phyloP scores from a whole-genome alignment of 1,140 invertebrate species.

The Himalopsyche phryganea region DNA sequence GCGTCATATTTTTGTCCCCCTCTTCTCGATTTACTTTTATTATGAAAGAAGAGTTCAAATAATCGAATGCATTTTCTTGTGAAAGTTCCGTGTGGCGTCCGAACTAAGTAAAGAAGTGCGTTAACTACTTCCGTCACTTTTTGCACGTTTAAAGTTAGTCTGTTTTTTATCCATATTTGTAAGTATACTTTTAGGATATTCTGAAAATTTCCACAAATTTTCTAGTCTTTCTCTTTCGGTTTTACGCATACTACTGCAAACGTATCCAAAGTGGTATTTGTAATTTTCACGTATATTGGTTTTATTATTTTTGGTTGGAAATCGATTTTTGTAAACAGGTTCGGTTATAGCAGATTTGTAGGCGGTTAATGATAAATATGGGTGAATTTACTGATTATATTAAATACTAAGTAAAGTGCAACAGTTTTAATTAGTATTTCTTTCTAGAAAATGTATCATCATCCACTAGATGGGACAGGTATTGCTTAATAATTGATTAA shows the following conservation, averaged over 20 bases:
- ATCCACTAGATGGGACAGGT: too few species aligned
- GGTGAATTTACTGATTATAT: too few species aligned
- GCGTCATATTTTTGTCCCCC: not conserved
- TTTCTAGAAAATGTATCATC: too few species aligned
- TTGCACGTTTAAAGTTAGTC: not conserved
- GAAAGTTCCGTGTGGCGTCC: not conserved
- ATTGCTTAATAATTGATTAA: too few species aligned
- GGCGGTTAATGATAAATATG: too few species aligned
- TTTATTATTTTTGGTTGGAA: not conserved
- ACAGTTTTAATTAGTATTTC: too few species aligned
- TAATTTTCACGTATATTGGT: not conserved
- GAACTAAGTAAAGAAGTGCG: not conserved
- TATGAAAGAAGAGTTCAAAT: not conserved
- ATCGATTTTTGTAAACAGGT: not conserved
- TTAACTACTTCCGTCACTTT: not conserved
- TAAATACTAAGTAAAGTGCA: too few species aligned
- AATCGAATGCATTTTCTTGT: not conserved
- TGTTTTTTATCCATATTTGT: not conserved
- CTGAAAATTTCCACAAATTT: conserved; percentile 2
- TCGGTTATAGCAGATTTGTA: too few species aligned
- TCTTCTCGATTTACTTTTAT: not conserved
- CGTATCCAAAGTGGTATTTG: not conserved
- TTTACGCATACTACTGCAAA: not conserved
- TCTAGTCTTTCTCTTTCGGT: conserved; percentile 1
- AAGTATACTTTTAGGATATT: not conserved